Base-by-base conservation (phyloP, 1,140 invertebrate species). In the Hycleus cichorii region DNA sequence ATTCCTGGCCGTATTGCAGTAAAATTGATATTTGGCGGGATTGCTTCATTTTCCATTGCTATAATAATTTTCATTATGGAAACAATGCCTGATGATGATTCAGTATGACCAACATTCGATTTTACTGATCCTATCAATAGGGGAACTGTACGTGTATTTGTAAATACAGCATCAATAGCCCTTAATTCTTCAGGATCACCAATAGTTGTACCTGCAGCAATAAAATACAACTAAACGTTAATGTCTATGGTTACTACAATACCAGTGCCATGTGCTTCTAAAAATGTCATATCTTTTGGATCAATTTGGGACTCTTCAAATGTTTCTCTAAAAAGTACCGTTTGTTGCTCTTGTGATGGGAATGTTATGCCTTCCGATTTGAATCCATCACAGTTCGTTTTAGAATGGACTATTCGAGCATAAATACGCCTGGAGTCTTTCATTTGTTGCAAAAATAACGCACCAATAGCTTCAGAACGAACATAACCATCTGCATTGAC, bases 191-290 rank as follows among this genome's bases (percentile, higher is more conserved):
- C 91, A 58, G 88, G 87, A 75, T 97, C 95, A 25, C 88, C 88
- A 1, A 88, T 84, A 64, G 76, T 78, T 1, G 91, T 87, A 5
- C 32, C 32, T 32, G 32, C 7, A 32, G 7, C 7, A 32, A 5
- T 32, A 32, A 32, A 32, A 32, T 32, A 5, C 32, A 32, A 32
- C 32, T 32, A 7, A 5, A 7, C 32, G 32, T 32, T 32, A 32
- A 32, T 32, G 18, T 18, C 18, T 32, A 7, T 32, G 32, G 0
- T 32, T 5, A 32, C 4, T 32, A 7, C 18, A 18, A 18, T 32
- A 78, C 82, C 86, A 25, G 94, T 97, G 44, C 93, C 93, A 72
- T 98, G 94, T 48, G 92, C 91, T 75, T 98, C 95, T 9, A 98
- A 77, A 69, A 86, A 98, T 25, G 81, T 82, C 9, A 98, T 74